These are phyloP conservation scores for Circaetus gallicus DNA, from an alignment of 2,113 vertebrate species.

Conservation along the genomic window DNA sequence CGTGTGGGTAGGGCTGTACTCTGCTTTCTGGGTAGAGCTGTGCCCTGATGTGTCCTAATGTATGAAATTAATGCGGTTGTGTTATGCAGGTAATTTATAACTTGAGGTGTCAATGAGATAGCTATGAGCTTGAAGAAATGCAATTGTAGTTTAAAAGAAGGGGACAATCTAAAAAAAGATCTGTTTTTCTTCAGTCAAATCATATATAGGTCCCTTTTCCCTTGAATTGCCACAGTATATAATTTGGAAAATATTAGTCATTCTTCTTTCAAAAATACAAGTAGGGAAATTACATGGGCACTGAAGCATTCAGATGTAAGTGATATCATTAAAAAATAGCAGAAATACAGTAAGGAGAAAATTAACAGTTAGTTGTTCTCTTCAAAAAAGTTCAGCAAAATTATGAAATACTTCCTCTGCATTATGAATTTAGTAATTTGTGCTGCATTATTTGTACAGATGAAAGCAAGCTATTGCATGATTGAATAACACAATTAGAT, in stretches of 20 bases:
- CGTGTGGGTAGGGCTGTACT: background rate
- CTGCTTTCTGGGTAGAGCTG: background rate
- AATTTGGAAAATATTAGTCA: conserved; percentile 30
- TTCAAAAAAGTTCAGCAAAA: conserved; percentile 21
- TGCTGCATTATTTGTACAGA: background rate
- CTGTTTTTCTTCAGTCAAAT: background rate
- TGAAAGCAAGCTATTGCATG: background rate
- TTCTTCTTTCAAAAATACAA: conserved; percentile 25
- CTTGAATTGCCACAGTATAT: background rate
- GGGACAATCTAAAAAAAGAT: background rate
- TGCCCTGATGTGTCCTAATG: background rate
- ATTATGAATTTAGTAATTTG: background rate
- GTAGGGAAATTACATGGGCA: conserved; percentile 18
- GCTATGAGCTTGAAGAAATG: background rate
- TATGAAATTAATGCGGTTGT: background rate
- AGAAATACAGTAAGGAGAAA: conserved; percentile 28
- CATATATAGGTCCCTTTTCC: background rate
- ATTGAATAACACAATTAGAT: background rate
- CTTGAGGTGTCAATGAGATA: background rate
- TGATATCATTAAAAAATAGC: conserved; percentile 3
- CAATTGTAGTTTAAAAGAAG: background rate
- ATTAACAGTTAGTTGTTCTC: background rate
- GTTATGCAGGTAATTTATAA: background rate
- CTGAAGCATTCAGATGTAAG: conserved; percentile 30
- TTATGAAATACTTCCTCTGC: background rate